Base-by-base conservation (phyloP, 2,888 invertebrate species). In the Ganaspis brasiliensis region DNA sequence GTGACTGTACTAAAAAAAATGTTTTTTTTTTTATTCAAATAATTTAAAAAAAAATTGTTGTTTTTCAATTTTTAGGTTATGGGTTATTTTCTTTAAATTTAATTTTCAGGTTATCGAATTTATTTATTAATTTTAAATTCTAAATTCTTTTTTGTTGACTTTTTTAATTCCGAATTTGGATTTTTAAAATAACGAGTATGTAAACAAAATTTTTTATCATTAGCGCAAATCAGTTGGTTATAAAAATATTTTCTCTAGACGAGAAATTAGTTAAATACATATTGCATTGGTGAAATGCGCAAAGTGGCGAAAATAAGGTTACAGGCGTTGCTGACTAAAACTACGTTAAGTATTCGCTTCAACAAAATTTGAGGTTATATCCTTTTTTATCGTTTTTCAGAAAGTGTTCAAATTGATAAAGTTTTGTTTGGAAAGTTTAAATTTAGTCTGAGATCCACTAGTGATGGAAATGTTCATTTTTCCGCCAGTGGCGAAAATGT, bases 241-340 rank as follows among this genome's bases (percentile, higher is more conserved):
- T 4, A 35, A 35, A 37, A 35, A 35, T 19, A 16, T 16, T 61
- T 9, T 16, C 37, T 24, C 14, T 12, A 21, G 14, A 9, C 21
- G 63, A 21, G 37, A 63, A 63, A 5, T 40, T n/a, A 21, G 56
- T 26, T 59, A 8, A 59, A n/a, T 31, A 59, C 4, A 63, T 63
- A 63, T 63, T 63, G 63, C 63, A 63, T 63, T 63, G 63, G 63
- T 63, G 63, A 63, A 45, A 5, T 45, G 63, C 40, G 40, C 24
- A 14, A 40, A 40, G 61, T 61, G 35, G n/a, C 61, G 12, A 37
- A 19, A 40, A 63, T n/a, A 45, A 63, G 24, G 63, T 24, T 63
- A 45, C 40, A 63, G 63, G 63, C 24, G 40, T 63, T 45, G 63
- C 63, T 63, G 40, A 63, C 40, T 37, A 37, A 37, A 63, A 63